A percentile compares a stretch with the other conserved stretches of the same genome.
Evolutionary conservation across 1,140 invertebrate species (phyloP).

Genomic region (Drosophila sp.): DNA sequence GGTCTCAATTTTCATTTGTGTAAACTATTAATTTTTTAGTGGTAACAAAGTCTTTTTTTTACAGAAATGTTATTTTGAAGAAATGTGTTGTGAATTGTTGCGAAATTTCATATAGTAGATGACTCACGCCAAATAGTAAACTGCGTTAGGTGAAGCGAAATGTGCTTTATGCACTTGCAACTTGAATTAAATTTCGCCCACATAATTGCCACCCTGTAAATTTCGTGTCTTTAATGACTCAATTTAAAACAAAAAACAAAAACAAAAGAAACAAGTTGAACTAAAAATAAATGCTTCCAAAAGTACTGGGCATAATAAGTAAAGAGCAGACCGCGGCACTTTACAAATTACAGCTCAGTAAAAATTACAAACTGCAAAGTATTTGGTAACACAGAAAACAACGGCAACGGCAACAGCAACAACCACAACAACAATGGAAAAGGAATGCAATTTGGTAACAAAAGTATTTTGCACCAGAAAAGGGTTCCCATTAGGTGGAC

Average conservation of each 20-base stretch:
- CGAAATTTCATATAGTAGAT: too few relatives aligned
- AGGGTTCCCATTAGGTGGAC: conserved; percentile 6
- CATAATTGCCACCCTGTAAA: neutral
- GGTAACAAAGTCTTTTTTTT: too few relatives aligned
- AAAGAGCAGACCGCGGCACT: conserved; percentile 45
- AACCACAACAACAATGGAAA: neutral
- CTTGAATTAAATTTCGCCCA: neutral
- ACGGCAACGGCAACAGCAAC: neutral
- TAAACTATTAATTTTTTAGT: too few relatives aligned
- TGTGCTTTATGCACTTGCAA: too few relatives aligned
- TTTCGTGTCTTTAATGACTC: conserved; percentile 69
- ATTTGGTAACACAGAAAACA: conserved; percentile 47
- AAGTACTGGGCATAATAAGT: conserved; percentile 9
- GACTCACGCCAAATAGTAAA: too few relatives aligned
- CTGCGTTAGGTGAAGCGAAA: too few relatives aligned
- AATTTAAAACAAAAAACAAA: conserved; percentile 36
- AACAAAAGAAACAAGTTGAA: neutral
- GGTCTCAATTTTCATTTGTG: too few relatives aligned
- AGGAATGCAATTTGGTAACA: conserved; percentile 63
- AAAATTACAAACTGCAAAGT: conserved; percentile 78
- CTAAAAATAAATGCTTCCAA: conserved; percentile 19
- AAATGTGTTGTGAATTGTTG: too few relatives aligned
- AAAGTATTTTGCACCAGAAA: conserved; percentile 54
- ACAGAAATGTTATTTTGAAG: too few relatives aligned
- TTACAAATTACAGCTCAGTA: conserved; percentile 74